Evolutionary conservation across 64 coral and sea anemone species (phyloP).

Genomic region (Orbicella faveolata): DNA sequence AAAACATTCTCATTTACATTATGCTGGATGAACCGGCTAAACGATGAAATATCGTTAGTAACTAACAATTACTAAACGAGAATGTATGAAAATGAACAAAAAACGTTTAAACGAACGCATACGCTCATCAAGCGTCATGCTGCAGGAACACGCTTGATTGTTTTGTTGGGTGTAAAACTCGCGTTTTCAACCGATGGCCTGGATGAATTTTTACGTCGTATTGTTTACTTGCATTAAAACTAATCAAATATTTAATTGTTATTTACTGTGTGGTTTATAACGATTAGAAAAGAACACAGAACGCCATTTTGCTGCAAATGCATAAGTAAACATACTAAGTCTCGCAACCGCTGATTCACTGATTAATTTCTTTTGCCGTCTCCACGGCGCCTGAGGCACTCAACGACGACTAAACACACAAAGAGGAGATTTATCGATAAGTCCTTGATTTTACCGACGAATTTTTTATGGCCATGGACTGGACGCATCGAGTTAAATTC

Average conservation of each 20-base stretch:
- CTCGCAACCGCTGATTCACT: background rate
- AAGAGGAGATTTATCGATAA: slow-evolving; percentile 23
- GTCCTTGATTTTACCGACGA: background rate
- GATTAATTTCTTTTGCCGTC: slow-evolving; percentile 3
- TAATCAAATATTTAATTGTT: slow-evolving; percentile 42
- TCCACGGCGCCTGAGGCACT: background rate
- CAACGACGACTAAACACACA: background rate
- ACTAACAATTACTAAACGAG: no score
- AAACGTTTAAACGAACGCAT: no score
- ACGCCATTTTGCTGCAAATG: background rate
- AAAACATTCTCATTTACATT: no score
- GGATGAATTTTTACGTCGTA: background rate
- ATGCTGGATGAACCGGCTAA: no score
- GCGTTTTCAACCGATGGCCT: background rate
- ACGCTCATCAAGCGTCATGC: no score
- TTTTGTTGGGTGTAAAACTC: no score
- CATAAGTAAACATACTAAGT: background rate
- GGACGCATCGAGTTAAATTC: background rate
- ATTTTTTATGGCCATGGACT: background rate
- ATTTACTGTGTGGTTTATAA: slow-evolving; percentile 5
- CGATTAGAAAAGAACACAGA: background rate
- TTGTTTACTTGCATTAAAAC: background rate
- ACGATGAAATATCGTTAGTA: no score
- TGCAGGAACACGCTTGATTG: no score
- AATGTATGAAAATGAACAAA: no score